Conservation (phyloP, 2,113 vertebrate genomes). For the Prietella phreatophila region DNA sequence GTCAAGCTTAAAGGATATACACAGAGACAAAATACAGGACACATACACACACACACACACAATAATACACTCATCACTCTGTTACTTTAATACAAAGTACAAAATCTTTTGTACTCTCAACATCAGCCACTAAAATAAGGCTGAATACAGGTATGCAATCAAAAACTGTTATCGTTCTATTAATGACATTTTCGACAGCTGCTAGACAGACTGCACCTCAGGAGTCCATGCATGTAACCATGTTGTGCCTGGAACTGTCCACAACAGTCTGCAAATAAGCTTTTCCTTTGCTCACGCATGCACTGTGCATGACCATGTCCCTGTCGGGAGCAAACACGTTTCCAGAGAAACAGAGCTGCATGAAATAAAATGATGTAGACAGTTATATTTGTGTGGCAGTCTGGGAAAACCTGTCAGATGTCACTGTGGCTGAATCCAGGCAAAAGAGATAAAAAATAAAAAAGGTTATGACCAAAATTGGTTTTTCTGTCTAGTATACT, state of each 20-base stretch:
- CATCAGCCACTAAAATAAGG: not conserved
- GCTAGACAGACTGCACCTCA: not conserved
- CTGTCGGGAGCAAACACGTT: not conserved
- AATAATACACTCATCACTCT: not conserved
- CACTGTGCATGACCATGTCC: constrained; percentile 12
- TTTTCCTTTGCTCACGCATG: constrained; percentile 10
- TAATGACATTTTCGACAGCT: not conserved
- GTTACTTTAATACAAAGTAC: not conserved
- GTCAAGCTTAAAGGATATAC: not conserved
- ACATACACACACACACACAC: not conserved
- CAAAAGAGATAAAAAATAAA: not conserved
- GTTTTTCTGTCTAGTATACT: not conserved
- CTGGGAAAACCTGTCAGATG: constrained; percentile 8
- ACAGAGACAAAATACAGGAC: not conserved
- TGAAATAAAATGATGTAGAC: not conserved
- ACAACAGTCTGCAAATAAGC: not conserved
- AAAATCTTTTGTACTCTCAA: not conserved
- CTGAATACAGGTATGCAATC: not conserved
- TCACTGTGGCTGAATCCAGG: not conserved
- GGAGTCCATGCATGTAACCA: not conserved
- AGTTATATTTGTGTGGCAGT: not conserved
- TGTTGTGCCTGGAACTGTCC: constrained; percentile 5
- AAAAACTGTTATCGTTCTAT: not conserved
- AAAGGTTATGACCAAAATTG: not conserved
- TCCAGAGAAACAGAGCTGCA: constrained; percentile 15